A percentile compares a stretch with the other conserved stretches of the same genome.
phyloP scores from a whole-genome alignment of 2,888 invertebrate species.

The Yponomeuta malinellus region DNA sequence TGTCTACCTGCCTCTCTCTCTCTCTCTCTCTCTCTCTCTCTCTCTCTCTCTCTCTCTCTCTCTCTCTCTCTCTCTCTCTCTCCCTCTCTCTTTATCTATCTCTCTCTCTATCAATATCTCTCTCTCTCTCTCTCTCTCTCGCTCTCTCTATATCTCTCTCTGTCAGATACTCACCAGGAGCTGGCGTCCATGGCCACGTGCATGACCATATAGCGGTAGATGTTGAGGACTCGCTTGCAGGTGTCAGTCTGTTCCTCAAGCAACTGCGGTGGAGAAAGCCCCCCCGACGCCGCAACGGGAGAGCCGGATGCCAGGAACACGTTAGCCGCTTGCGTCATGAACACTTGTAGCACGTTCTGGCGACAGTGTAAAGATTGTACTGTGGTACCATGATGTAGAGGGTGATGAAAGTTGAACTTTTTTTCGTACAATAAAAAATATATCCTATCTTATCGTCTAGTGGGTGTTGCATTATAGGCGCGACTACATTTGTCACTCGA shows the following conservation, averaged over 20 bases:
- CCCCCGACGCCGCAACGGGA: constrained; percentile 66
- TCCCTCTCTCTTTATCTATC: background rate
- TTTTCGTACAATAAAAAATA: background rate
- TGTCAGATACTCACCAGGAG: constrained; percentile 83
- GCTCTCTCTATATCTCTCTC: background rate
- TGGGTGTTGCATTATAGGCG: too few species aligned
- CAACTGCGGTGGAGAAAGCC: constrained; percentile 77
- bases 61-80: too few species aligned
- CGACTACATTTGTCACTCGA: too few species aligned
- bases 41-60: too few species aligned
- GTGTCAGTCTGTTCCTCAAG: constrained; percentile 96
- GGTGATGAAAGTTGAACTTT: background rate
- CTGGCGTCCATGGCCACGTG: constrained; percentile 93
- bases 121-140: too few species aligned
- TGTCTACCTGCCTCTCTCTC: too few species aligned
- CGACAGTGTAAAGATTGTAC: background rate
- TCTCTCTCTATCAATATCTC: too few species aligned
- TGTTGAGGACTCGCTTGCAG: constrained; percentile 96
- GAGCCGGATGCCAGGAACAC: constrained; percentile 87
- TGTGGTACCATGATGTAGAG: background rate
- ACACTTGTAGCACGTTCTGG: constrained; percentile 88
- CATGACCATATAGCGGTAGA: constrained; percentile 98
- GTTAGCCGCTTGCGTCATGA: constrained; percentile 96
- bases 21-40: too few species aligned
- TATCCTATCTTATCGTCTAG: too few species aligned